Base-by-base conservation (phyloP, 2,797 vertebrate genomes). In the Zenarchopterus dispar region DNA sequence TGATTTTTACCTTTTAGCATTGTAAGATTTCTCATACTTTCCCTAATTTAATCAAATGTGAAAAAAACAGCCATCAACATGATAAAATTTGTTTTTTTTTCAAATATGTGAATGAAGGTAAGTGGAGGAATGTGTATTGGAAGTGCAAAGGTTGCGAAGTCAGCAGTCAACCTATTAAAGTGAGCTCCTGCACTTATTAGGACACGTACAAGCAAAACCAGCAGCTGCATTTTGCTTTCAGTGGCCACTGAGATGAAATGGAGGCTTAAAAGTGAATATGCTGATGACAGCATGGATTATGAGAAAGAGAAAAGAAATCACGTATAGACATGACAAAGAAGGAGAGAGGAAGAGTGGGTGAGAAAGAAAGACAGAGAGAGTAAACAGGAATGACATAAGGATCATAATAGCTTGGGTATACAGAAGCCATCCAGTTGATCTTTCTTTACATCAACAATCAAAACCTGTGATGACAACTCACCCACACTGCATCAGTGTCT, bases 161-260 rank as follows among this genome's bases (percentile, higher is more conserved):
- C 55, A 58, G 67, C 57, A 57, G 60, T 64, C 28, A 48, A 65
- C 54, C 57, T 49, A 64, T 71, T 68, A 62, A 67, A 45, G 36
- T 62, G 28, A 48, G 49, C 53, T 13, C 68, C 67, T 62, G 69
- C 63, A 71, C 61, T 72, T 47, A 78, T 57, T 31, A 48, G 73
- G 64, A 80, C 82, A 55, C 75, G 76, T 72, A 79, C 71, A 59
- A 78, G 77, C 56, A 62, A 86, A 80, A 59, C 69, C 67, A 81
- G 61, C 56, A 65, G 61, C 62, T 61, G 70, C 53, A 57, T 75
- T 88, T 84, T 62, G 85, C 80, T 66, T 77, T 61, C 51, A 68
- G 45, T 76, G 71, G 82, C 73, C 77, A 57, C 55, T 64, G 53
- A 77, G 73, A 74, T 77, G 41, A 81, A 63, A 74, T 50, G 56